A percentile compares a stretch with the other conserved stretches of the same genome.
phyloP scores from a whole-genome alignment of 2,113 vertebrate species.

The Zosterops borbonicus region DNA sequence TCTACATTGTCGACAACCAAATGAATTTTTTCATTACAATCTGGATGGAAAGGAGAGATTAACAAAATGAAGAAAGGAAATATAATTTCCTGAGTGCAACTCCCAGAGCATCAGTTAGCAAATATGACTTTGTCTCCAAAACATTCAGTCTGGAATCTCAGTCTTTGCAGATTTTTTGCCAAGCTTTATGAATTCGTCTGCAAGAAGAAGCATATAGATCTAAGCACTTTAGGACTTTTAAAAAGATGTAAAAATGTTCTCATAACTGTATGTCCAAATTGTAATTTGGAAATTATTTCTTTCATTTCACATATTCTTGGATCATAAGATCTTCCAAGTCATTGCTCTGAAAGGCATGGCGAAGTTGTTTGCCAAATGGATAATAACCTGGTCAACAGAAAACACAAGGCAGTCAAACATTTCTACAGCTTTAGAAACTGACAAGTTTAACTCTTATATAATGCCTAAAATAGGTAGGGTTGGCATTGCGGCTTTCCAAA shows the following conservation, averaged over 20 bases:
- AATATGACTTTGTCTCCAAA: background rate
- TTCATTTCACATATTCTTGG: conserved; percentile 31
- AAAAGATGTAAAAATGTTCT: conserved; percentile 33
- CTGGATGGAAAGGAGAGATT: background rate
- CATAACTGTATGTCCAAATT: background rate
- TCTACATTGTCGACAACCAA: background rate
- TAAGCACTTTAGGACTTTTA: conserved; percentile 15
- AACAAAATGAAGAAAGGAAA: conserved; percentile 5
- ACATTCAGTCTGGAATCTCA: conserved; percentile 10
- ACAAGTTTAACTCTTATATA: background rate
- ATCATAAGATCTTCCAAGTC: conserved; percentile 9
- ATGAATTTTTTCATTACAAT: background rate
- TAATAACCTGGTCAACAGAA: conserved; percentile 24
- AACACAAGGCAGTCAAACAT: background rate
- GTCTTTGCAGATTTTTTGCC: background rate
- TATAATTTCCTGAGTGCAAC: conserved; percentile 32
- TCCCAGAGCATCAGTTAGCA: background rate
- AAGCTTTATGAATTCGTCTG: conserved; percentile 10
- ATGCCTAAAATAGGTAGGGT: background rate
- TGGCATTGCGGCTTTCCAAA: background rate
- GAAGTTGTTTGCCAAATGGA: background rate
- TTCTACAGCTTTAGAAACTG: background rate
- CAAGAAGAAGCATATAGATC: conserved; percentile 13
- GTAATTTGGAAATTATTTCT: conserved; percentile 2
- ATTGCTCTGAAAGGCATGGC: background rate